Evolutionary conservation across 2,888 invertebrate genomes (phyloP).

Genomic region (Graphium colonna): DNA sequence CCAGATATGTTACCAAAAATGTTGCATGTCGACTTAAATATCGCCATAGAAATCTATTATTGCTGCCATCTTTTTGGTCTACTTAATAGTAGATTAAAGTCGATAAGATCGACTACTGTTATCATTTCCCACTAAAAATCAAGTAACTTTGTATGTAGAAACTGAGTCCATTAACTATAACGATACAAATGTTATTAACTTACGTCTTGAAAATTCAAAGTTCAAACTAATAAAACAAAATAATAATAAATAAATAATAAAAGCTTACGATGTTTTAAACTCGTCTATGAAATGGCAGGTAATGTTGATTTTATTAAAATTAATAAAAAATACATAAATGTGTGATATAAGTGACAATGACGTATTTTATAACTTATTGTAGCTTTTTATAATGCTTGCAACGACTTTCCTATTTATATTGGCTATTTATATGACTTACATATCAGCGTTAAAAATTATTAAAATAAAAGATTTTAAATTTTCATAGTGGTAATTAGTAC

Average conservation of each 20-base stretch:
- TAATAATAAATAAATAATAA: constrained; percentile 27
- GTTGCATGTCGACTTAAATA: constrained; percentile 7
- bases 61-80: constrained; percentile 26
- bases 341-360: background rate
- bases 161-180: constrained; percentile 1
- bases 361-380: constrained; percentile 30
- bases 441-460: constrained; percentile 40
- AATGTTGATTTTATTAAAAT: constrained; percentile 8
- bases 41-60: constrained; percentile 24
- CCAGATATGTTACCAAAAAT: background rate
- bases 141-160: background rate
- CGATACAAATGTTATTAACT: background rate
- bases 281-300: constrained; percentile 32
- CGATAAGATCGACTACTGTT: constrained; percentile 20
- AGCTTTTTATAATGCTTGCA: constrained; percentile 49
- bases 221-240: constrained; percentile 23
- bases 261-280: constrained; percentile 28
- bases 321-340: background rate
- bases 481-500: too few relatives aligned
- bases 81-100: constrained; percentile 21
- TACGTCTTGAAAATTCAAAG: background rate
- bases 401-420: constrained; percentile 44
- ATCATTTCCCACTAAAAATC: constrained; percentile 11
- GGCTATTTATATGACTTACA: constrained; percentile 39
- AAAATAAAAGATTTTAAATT: constrained; percentile 50